Evolutionary conservation across 2,888 invertebrate species (phyloP).

Genomic region (Stenolophus ochropezus): DNA sequence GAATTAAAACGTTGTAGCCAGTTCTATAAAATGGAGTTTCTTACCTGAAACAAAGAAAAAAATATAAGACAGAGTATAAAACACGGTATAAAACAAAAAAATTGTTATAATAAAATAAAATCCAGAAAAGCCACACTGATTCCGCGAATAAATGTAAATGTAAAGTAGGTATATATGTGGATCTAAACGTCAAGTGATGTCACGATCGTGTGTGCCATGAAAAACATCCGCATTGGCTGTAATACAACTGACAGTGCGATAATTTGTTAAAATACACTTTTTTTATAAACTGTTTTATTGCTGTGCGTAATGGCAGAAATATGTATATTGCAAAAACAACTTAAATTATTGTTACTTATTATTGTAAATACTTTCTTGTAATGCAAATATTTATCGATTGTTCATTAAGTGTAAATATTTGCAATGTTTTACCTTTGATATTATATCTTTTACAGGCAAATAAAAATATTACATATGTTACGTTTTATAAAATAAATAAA

Average conservation of each 20-base stretch:
- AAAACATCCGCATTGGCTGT: constrained; percentile 28
- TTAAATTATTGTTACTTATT: constrained; percentile 1
- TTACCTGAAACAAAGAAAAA: neutral
- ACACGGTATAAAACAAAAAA: neutral
- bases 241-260: constrained; percentile 21
- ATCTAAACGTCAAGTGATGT: constrained; percentile 12
- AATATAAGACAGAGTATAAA: neutral
- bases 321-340: constrained; percentile 7
- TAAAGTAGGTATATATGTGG: neutral
- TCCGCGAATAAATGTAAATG: too few species aligned
- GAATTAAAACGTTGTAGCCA: too few species aligned
- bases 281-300: constrained; percentile 16
- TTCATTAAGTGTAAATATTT: neutral
- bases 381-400: neutral
- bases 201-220: neutral
- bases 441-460: neutral
- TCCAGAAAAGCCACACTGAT: too few species aligned
- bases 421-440: neutral
- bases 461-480: neutral
- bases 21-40: neutral
- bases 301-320: constrained; percentile 6
- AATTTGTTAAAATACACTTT: constrained; percentile 11
- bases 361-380: constrained; percentile 9
- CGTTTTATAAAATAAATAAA: neutral
- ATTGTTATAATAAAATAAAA: neutral